phyloP scores from a whole-genome alignment of 2,888 invertebrate species.

The Cephalotes varians region DNA sequence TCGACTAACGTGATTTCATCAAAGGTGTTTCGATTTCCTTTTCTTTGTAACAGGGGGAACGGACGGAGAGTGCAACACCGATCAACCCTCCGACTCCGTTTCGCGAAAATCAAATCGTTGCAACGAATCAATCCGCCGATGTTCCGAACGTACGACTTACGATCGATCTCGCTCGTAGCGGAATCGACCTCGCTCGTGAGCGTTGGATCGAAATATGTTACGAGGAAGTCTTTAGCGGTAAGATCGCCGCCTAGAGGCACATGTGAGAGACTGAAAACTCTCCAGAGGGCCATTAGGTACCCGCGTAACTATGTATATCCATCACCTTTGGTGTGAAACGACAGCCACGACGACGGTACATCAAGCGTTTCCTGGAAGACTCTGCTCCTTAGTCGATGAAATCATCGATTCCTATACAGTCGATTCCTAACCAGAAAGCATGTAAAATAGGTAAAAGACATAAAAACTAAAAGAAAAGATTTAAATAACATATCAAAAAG shows the following conservation, averaged over 20 bases:
- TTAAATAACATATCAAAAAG: background rate
- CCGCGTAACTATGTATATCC: conserved; percentile 70
- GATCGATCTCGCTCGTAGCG: conserved; percentile 14
- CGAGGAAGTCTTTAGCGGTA: conserved; percentile 64
- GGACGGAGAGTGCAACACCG: conserved; percentile 1
- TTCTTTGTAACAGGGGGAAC: background rate
- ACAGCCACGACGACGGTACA: conserved; percentile 61
- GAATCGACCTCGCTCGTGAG: conserved; percentile 40
- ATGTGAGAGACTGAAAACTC: conserved; percentile 71
- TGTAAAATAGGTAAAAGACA: background rate
- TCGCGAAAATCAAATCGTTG: conserved; percentile 36
- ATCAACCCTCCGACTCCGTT: background rate
- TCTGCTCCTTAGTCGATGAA: conserved; percentile 44
- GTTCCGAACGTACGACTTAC: background rate
- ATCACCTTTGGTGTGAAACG: conserved; percentile 71
- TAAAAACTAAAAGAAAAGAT: background rate
- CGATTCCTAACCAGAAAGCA: conserved; percentile 6
- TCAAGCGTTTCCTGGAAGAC: conserved; percentile 32
- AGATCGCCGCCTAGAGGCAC: conserved; percentile 66
- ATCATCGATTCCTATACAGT: conserved; percentile 19
- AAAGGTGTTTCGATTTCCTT: conserved; percentile 25
- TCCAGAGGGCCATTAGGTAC: conserved; percentile 74
- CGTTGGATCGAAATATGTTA: conserved; percentile 63
- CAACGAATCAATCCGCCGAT: background rate
- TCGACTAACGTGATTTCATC: conserved; percentile 38